phyloP scores from a whole-genome alignment of 2,113 vertebrate genomes.

The Bubo bubo region DNA sequence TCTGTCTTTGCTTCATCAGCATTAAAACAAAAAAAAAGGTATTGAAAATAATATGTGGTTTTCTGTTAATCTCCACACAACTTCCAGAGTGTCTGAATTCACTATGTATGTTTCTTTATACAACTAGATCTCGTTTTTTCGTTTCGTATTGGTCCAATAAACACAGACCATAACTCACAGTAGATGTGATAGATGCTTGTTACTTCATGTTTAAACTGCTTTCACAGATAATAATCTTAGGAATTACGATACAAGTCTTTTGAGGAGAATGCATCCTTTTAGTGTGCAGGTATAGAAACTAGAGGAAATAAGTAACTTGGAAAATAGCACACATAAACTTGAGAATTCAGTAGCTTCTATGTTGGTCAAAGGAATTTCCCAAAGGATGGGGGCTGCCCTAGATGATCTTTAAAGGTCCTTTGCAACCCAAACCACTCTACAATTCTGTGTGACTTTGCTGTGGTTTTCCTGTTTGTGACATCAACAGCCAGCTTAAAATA shows the following conservation, averaged over 20 bases:
- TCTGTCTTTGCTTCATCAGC: neutral
- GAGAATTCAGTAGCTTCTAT: neutral
- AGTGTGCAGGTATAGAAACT: neutral
- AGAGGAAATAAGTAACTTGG: neutral
- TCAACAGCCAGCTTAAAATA: neutral
- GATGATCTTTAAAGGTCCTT: neutral
- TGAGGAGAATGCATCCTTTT: neutral
- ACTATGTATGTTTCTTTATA: neutral
- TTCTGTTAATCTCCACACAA: neutral
- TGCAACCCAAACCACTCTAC: neutral
- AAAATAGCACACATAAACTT: neutral
- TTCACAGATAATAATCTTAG: neutral
- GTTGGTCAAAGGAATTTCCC: neutral
- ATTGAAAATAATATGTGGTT: neutral
- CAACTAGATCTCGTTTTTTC: neutral
- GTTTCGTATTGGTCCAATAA: neutral
- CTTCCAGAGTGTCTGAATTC: neutral
- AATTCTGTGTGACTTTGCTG: neutral
- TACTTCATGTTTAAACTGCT: neutral
- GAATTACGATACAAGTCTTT: neutral
- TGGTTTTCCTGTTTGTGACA: neutral
- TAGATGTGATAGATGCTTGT: neutral
- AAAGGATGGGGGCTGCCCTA: neutral
- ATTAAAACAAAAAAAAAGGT: neutral
- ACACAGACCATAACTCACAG: neutral